Conservation (phyloP, 1,140 invertebrate genomes). For the Cecropterus lyciades region DNA sequence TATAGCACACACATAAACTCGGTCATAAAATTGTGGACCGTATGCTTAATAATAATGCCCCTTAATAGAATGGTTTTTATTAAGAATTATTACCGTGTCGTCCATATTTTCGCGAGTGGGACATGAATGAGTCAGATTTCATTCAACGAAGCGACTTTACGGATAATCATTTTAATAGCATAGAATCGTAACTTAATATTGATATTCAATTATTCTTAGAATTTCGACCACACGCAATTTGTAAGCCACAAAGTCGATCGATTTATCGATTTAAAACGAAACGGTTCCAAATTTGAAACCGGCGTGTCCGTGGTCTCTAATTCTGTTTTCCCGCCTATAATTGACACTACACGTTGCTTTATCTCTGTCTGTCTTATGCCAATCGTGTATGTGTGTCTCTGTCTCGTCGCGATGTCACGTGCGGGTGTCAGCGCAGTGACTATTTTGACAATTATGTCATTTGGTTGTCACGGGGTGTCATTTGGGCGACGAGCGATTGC, state of each 20-base stretch:
- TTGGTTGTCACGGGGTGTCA: slow-evolving; percentile 80
- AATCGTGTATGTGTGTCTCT: slow-evolving; percentile 48
- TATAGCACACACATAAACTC: slow-evolving; percentile 69
- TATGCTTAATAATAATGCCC: slow-evolving; percentile 67
- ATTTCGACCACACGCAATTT: slow-evolving; percentile 78
- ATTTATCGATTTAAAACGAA: slow-evolving; percentile 82
- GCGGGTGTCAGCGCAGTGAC: slow-evolving; percentile 75
- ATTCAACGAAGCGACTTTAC: slow-evolving; percentile 53
- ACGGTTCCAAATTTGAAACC: slow-evolving; percentile 79
- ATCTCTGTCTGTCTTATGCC: slow-evolving; percentile 45
- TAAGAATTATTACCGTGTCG: slow-evolving; percentile 52
- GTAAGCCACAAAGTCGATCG: slow-evolving; percentile 71
- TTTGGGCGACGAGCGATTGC: slow-evolving; percentile 79
- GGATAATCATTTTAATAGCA: slow-evolving; percentile 71
- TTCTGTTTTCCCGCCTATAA: slow-evolving; percentile 82
- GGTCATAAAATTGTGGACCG: slow-evolving; percentile 64
- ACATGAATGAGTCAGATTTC: slow-evolving; percentile 64
- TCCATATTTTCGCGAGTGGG: slow-evolving; percentile 45
- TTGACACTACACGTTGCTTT: slow-evolving; percentile 71
- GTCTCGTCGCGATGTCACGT: slow-evolving; percentile 70
- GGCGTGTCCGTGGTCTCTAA: slow-evolving; percentile 73
- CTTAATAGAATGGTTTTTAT: slow-evolving; percentile 69
- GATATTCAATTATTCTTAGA: slow-evolving; percentile 79
- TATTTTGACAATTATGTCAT: slow-evolving; percentile 84
- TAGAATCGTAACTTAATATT: slow-evolving; percentile 66